Conservation (phyloP, 2,797 vertebrate genomes). For the Cirrhinus molitorella region DNA sequence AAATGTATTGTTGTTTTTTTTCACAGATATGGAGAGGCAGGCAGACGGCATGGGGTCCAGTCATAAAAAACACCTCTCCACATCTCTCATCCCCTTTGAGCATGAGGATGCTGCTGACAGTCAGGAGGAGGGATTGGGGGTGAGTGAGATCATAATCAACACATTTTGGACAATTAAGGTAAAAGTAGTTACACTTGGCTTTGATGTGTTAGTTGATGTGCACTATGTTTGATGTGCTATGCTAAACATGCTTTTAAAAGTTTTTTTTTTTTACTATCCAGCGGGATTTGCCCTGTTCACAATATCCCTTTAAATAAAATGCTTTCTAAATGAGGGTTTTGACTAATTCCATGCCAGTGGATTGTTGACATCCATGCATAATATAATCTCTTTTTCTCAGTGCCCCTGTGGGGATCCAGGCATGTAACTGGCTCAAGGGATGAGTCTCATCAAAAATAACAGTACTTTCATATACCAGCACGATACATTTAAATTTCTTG, state of each 20-base stretch:
- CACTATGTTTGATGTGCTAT: background rate
- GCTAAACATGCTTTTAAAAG: background rate
- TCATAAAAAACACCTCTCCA: constrained; percentile 54
- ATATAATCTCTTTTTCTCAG: background rate
- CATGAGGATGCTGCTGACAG: constrained; percentile 80
- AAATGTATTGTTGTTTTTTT: constrained; percentile 31
- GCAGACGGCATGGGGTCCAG: constrained; percentile 72
- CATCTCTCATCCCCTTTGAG: constrained; percentile 51
- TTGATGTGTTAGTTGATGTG: constrained; percentile 9
- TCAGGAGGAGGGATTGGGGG: constrained; percentile 74
- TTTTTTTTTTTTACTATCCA: background rate
- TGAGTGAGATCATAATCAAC: constrained; percentile 61
- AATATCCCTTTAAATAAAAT: constrained; percentile 36
- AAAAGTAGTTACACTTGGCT: background rate
- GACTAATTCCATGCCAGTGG: constrained; percentile 30
- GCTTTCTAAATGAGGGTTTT: constrained; percentile 10
- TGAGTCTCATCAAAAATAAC: constrained; percentile 38
- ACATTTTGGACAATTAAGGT: background rate
- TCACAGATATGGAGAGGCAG: constrained; percentile 78
- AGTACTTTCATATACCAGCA: constrained; percentile 37
- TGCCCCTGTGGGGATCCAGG: constrained; percentile 25
- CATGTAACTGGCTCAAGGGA: constrained; percentile 45
- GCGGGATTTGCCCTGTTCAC: background rate
- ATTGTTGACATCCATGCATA: constrained; percentile 35
- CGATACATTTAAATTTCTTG: background rate